Evolutionary conservation across 1,140 invertebrate species (phyloP).

Genomic region (Stegodyphus dumicola): DNA sequence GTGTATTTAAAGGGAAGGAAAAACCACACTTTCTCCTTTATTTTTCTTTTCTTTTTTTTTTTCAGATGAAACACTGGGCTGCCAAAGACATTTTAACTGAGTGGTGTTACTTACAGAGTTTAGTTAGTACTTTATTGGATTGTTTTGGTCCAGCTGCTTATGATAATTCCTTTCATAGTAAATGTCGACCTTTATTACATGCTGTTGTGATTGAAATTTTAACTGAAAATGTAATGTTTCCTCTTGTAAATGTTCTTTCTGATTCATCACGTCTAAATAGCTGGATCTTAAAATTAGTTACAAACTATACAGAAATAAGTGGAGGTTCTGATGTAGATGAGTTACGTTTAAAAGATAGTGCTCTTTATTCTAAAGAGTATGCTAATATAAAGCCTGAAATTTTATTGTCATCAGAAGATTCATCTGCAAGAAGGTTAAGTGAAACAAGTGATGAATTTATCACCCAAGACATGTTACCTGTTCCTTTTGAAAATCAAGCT

Average conservation of each 20-base stretch:
- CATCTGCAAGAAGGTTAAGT: neutral
- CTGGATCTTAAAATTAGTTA: conserved; percentile 18
- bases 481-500: neutral
- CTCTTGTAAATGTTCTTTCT: conserved; percentile 63
- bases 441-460: neutral
- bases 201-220: conserved; percentile 63
- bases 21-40: no score
- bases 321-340: neutral
- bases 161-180: conserved; percentile 49
- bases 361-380: neutral
- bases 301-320: conserved; percentile 1
- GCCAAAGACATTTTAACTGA: conserved; percentile 61
- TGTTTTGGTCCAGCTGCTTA: conserved; percentile 63
- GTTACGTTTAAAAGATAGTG: neutral
- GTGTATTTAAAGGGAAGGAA: no score
- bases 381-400: conserved; percentile 18
- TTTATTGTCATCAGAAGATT: conserved; percentile 31
- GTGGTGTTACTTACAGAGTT: conserved; percentile 62
- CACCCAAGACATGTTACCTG: neutral
- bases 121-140: conserved; percentile 63
- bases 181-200: conserved; percentile 37
- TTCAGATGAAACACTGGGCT: conserved; percentile 63
- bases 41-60: neutral
- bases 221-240: conserved; percentile 63
- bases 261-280: conserved; percentile 64